Evolutionary conservation across 1,140 invertebrate genomes (phyloP), one percentile per base, ranked within the genome.

Genomic region (Saxidomus purpurata): DNA sequence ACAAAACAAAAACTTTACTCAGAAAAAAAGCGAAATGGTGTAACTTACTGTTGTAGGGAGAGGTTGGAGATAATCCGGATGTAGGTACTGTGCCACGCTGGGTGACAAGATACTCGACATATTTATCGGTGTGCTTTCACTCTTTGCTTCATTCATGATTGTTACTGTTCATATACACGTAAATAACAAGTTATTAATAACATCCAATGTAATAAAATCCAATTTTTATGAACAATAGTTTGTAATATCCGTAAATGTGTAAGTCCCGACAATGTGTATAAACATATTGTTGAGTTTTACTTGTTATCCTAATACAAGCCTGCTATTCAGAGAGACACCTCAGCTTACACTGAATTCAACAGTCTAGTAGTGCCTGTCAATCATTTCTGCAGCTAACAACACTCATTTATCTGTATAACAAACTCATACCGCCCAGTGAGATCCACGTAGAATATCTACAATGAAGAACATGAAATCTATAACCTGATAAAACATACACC

Each of bases 21-120:
- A 59, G 19, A 59, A 59, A 22, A 59, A 11, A 19, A 59, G 52
- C 8, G 6, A 11, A 59, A 11, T 11, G n/a, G 19, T 28, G 28
- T 63, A 17, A 92, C 95, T 92, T 93, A 95, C 95, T 84, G 95
- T 95, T n/a, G 95, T 95, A 31, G 95, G 95, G 28, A 95, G 89
- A 38, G 95, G 95, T 55, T 95, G 95, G 2, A 95, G 91, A 89
- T 95, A 95, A 89, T 95, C 95, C 91, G 95, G 95, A 71, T 95
- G 94, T 8, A 95, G 92, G 79, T 95, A 95, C 89, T 95, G 95
- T 19, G 94, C 93, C 22, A 92, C 92, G 79, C 90, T 93, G 38
- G 94, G 92, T 3, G 93, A 92, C 83, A 94, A 91, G 92, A 95
- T 94, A 55, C 71, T 71, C 8, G 86, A 69, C 86, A 88, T 88